Conservation (phyloP, 2,888 invertebrate genomes). For the Epinotia demarniana region DNA sequence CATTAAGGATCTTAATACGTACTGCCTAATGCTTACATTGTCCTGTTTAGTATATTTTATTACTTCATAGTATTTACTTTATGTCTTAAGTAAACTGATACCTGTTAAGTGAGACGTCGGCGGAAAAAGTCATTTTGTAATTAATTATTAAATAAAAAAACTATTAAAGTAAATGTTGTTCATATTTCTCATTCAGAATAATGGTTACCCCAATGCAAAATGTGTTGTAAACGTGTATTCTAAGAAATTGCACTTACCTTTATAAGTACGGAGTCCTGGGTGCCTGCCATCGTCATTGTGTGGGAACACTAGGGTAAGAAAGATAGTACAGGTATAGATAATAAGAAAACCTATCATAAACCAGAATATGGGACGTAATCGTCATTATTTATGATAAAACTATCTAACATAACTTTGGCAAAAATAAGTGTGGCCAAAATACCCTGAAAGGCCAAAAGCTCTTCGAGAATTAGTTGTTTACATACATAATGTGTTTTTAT, state of each 20-base stretch:
- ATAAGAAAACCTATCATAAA: background rate
- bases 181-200: background rate
- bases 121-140: conserved; percentile 53
- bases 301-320: background rate
- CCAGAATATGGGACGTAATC: background rate
- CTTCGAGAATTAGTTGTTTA: background rate
- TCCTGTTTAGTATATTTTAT: conserved; percentile 37
- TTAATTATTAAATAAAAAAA: conserved; percentile 52
- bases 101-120: conserved; percentile 23
- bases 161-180: background rate
- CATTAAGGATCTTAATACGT: conserved; percentile 13
- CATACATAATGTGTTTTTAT: background rate
- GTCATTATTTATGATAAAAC: background rate
- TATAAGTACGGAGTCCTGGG: background rate
- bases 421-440: background rate
- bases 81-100: conserved; percentile 44
- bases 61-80: conserved; percentile 29
- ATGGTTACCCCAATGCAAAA: background rate
- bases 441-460: background rate
- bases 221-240: background rate
- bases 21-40: conserved; percentile 46
- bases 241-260: background rate
- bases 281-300: background rate
- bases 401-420: background rate
- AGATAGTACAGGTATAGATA: background rate